Base-by-base conservation (phyloP, 2,113 vertebrate species). In the Anarhynchus alexandrinus region DNA sequence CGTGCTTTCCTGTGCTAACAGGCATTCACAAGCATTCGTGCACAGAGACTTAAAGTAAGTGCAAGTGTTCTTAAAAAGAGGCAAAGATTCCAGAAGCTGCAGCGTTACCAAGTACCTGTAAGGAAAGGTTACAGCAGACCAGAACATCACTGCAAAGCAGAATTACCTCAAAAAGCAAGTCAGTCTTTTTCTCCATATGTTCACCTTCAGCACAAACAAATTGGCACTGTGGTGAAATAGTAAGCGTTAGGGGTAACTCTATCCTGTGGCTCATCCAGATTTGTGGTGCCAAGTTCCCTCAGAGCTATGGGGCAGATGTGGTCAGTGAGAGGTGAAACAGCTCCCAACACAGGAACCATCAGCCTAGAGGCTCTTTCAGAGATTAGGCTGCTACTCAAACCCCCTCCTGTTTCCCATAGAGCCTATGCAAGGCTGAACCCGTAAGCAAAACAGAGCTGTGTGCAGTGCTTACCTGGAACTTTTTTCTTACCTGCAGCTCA, bases 211-310 rank as follows among this genome's bases (percentile, higher is more conserved):
- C 70, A 78, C 47, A 64, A 76, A 61, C 22, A 26, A 38, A 34
- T 22, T 26, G 55, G 51, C 34, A 30, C 45, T 0, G 0, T 15
- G 36, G 22, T 45, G 14, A 21, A 66, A 32, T 3, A 61, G 25
- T 34, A 19, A 45, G 45, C 0, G 0, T 27, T 27, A 43, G 43
- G 38, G 49, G 16, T 36, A 67, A 15, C n/a, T 64, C 30, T 67
- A 47, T 77, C 36, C 29, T 27, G 45, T 20, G 8, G 38, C 67
- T 83, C 11, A 3, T 36, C 23, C 30, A 12, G 27, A 29, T 23
- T 14, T 0, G 0, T 61, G 62, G 40, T 40, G 47, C 62, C 40
- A 42, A 13, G 66, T 62, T 73, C 69, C 32, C 55, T 83, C 61
- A 52, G 26, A 52, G 30, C 62, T 67, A 20, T 6, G 13, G 54